Percentiles rank a stretch among this genome's conserved stretches.
Conservation (phyloP, 2,113 vertebrate species). For the Phrynocephalus versicolor region DNA sequence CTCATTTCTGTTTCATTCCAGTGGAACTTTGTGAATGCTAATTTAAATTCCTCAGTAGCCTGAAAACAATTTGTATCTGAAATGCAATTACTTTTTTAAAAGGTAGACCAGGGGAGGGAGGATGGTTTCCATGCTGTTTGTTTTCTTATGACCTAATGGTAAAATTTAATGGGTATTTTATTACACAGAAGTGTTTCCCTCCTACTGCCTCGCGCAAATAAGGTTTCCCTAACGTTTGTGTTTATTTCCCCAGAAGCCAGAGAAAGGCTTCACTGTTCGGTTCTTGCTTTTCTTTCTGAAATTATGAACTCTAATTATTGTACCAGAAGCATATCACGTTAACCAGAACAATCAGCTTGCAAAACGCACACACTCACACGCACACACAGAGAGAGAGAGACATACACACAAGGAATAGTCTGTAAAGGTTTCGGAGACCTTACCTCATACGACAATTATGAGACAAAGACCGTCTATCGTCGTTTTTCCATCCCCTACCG, state of each 20-base stretch:
- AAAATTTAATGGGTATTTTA: constrained; percentile 44
- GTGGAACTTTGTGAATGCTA: constrained; percentile 52
- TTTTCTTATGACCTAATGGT: constrained; percentile 40
- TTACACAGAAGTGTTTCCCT: constrained; percentile 42
- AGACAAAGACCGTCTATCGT: constrained; percentile 38
- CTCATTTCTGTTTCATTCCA: constrained; percentile 10
- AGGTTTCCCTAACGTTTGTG: constrained; percentile 1
- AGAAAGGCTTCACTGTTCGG: constrained; percentile 36
- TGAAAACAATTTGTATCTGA: constrained; percentile 46
- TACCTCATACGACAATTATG: neutral
- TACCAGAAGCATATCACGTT: constrained; percentile 33
- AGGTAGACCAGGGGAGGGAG: neutral
- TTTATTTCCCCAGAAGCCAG: constrained; percentile 41
- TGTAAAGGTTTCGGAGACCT: constrained; percentile 27
- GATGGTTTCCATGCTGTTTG: neutral
- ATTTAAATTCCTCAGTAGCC: constrained; percentile 24
- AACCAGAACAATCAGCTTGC: constrained; percentile 18
- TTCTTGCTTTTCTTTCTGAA: constrained; percentile 33
- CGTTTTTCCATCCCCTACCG: neutral
- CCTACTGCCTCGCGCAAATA: neutral
- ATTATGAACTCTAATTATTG: constrained; percentile 32
- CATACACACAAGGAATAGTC: constrained; percentile 22
- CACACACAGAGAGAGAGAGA: too few species aligned
- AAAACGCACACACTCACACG: too few species aligned
- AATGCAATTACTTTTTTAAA: constrained; percentile 43